Evolutionary conservation across 1,140 invertebrate species (phyloP), one percentile per base, ranked within the genome.

Genomic region (Trichoplusia ni): DNA sequence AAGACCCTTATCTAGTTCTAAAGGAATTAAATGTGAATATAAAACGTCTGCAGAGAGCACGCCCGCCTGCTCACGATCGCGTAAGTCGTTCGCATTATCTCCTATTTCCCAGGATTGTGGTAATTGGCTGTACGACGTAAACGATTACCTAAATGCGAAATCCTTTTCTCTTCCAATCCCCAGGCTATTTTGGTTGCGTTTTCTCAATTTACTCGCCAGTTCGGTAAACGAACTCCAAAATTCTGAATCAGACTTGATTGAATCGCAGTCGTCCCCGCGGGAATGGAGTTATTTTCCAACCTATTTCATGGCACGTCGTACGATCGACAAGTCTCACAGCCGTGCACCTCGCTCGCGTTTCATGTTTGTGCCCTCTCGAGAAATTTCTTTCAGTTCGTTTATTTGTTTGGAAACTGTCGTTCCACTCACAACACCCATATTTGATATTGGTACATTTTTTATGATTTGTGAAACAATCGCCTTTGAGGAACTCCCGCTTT

Each of bases 231-330:
- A 85, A 87, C 84, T 85, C 81, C 79, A 70, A 89, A 86, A 85
- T 82, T 85, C 78, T 84, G 84, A 89, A 87, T 86, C 82, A 79
- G 73, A 81, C 71, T 83, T 86, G 85, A 89, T 89, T 89, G 86
- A 88, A 88, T 88, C 81, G 77, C 74, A 80, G 70, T 69, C 71
- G 66, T 76, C 76, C 83, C 83, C 79, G 68, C 70, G 82, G 86
- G 85, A 82, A 75, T 72, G 66, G 69, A 81, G 84, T 86, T 86
- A 82, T 89, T 89, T 89, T 84, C 83, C 84, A 76, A 84, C 76
- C 82, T 86, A 86, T 89, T 89, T 86, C 75, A 77, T 83, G 74
- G 68, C 65, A 71, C 73, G 68, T 81, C 77, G 64, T 73, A 78
- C 80, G 71, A 76, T 77, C 73, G 77, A 80, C 75, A 80, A 73